Base-by-base conservation (phyloP, 2,797 vertebrate species). In the Prunella strophiata region DNA sequence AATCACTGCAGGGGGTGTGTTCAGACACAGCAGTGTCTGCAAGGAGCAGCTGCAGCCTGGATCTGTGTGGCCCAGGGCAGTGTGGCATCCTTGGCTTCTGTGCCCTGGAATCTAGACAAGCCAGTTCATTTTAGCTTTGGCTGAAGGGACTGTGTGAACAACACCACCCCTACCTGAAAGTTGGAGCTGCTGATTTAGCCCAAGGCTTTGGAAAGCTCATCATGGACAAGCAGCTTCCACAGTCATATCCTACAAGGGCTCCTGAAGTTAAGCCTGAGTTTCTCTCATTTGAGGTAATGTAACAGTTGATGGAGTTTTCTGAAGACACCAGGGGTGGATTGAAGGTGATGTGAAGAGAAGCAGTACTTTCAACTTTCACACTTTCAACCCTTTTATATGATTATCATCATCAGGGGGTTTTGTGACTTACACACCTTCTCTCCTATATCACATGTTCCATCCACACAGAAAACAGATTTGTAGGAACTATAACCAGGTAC, bases 201-300 rank as follows among this genome's bases (percentile, higher is more conserved):
- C 43, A 3, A 15, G n/a, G 5, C 27, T 88, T 71, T 78, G 34
- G 75, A 54, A 57, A 74, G 6, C 32, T 79, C 23, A 16, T 18
- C 26, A 8, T 0, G 0, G 23, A 61, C 75, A 51, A 67, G 29
- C 50, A 83, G 57, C 52, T 77, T 68, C 61, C 42, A 18, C 38
- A 75, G 54, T 16, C 0, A 0, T 36, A 5, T 85, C 77, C 47
- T 58, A 50, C 22, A 15, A 0, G 2, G 43, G 9, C 26, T 59
- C 23, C 55, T 75, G 54, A 40, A 65, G 27, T 32, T 32, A 47
- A 72, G 21, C 16, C 47, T 73, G 48, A 54, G 23, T 58, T 90
- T 71, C 48, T 73, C 90, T 55, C 45, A 29, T n/a, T 3, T 62
- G 20, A 73, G 9, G 14, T 43, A 50, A 30, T 23, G 15, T 30